Percentiles rank a stretch among this genome's conserved stretches.
Evolutionary conservation across 2,113 vertebrate genomes (phyloP).

Genomic region (Daboia siamensis): DNA sequence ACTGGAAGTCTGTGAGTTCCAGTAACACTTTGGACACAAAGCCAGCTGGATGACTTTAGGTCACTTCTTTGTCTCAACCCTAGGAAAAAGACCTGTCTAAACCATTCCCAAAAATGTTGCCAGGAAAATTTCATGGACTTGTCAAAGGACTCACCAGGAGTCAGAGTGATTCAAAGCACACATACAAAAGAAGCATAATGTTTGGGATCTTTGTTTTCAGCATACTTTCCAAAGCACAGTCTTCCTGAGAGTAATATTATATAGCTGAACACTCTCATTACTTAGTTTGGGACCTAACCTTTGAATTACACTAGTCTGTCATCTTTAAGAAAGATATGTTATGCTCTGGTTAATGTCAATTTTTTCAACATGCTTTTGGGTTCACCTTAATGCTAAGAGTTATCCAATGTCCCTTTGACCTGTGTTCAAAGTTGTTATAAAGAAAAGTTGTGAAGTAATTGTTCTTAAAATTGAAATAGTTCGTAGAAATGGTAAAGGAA

Average conservation of each 20-base stretch:
- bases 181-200: not conserved
- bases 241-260: not conserved
- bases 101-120: not conserved
- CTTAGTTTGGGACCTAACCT: not conserved
- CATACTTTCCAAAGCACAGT: not conserved
- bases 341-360: not conserved
- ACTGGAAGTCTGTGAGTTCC: not conserved
- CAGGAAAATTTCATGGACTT: not conserved
- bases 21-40: not conserved
- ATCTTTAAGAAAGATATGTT: not conserved
- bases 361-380: not conserved
- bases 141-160: not conserved
- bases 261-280: not conserved
- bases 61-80: not conserved
- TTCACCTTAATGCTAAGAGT: not conserved
- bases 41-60: not conserved
- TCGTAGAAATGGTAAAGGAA: not conserved
- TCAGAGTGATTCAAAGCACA: not conserved
- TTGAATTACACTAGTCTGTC: not conserved
- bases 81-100: not conserved
- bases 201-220: not conserved
- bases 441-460: not conserved
- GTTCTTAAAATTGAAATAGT: not conserved
- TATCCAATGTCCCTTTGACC: not conserved
- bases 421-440: not conserved